These are phyloP conservation scores for Manduca sexta DNA, from an alignment of 1,140 invertebrate genomes.

Conservation along the genomic window DNA sequence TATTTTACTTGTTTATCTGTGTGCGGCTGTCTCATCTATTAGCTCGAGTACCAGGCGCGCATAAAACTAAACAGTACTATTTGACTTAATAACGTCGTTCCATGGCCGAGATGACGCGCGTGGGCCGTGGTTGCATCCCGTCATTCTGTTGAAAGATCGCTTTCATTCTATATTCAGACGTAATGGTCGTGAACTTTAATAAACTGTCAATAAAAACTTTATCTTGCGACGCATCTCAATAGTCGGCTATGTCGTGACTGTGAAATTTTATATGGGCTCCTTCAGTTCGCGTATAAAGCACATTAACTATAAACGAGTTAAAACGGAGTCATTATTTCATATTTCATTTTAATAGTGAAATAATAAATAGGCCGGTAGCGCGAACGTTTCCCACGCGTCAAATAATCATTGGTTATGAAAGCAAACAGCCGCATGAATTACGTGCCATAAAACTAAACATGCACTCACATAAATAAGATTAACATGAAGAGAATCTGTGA, in stretches of 20 bases:
- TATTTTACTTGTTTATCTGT: constrained; percentile 31
- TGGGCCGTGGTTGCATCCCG: constrained; percentile 45
- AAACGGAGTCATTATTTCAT: not conserved
- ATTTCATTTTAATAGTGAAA: not conserved
- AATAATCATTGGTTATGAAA: constrained; percentile 11
- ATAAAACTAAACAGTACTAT: constrained; percentile 51
- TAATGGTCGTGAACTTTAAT: not conserved
- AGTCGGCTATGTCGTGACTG: too few relatives aligned
- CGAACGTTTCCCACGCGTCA: constrained; percentile 18
- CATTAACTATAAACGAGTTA: too few relatives aligned
- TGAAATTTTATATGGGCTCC: too few relatives aligned
- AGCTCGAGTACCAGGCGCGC: constrained; percentile 43
- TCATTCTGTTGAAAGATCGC: constrained; percentile 18
- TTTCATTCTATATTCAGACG: constrained; percentile 12
- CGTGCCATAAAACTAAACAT: constrained; percentile 18
- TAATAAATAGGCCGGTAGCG: constrained; percentile 1
- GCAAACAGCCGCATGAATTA: constrained; percentile 11
- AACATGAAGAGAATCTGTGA: constrained; percentile 29
- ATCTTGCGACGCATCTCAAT: too few relatives aligned
- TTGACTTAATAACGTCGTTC: constrained; percentile 53
- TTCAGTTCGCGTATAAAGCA: too few relatives aligned
- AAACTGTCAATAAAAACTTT: too few relatives aligned
- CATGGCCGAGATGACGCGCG: constrained; percentile 32
- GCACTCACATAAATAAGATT: constrained; percentile 30
- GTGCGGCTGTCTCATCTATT: constrained; percentile 40